Base-by-base conservation (phyloP, 92 coral and sea anemone species). In the Bergia puertoricense region DNA sequence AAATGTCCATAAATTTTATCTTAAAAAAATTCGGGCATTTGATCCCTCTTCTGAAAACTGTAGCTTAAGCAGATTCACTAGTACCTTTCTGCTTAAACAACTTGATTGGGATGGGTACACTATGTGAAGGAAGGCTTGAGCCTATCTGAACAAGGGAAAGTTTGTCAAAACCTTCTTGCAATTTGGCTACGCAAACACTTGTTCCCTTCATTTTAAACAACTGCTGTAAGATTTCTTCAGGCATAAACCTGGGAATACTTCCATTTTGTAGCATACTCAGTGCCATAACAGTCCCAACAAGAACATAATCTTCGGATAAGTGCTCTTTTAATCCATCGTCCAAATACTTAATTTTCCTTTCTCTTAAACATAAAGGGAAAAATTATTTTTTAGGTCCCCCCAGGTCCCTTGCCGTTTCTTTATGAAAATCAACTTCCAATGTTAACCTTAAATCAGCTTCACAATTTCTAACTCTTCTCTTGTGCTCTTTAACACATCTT, bases 191-290 rank as follows among this genome's bases (percentile, higher is more conserved):
- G 59, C 73, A 81, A 74, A 59, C 59, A 79, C 50, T 74, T 54
- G 85, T 81, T 59, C 75, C 71, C 56, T 86, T 83, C 74, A 80
- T 43, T 51, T 82, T 76, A 67, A 94, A 94, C 16, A 90, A 74
- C 74, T 92, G 91, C 88, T 92, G 86, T 50, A 92, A 93, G 20
- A 76, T 65, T 36, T 90, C 88, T 82, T 91, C 93, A 4, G 91
- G 43, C 77, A 92, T 5, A 57, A 94, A 92, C 82, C 93, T 86
- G 40, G 93, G 95, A 76, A 92, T 88, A 38, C 83, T 43, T 44
- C 96, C 93, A 89, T 94, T 94, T 81, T 94, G 94, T 75, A 92
- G 84, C 68, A 92, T 89, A 85, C 92, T 92, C 13, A 92, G 73
- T 79, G 93, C 93, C 94, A 94, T 90, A 40, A 94, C 69, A 45